Base-by-base conservation (phyloP, 1,140 invertebrate genomes). In the Ceratitis capitata region DNA sequence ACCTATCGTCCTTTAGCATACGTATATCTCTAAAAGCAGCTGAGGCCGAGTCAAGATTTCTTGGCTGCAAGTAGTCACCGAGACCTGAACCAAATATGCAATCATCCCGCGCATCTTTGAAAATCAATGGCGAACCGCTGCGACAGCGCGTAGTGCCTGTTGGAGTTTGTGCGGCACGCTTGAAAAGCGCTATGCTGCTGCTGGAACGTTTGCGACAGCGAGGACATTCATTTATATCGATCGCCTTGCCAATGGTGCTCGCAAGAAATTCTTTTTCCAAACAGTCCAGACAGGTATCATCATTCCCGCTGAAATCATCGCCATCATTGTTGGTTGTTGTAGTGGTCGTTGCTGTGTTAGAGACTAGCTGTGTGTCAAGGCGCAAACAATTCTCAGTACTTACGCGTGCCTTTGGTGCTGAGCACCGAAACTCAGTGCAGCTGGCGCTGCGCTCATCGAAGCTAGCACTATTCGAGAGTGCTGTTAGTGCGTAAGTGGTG, bases 211-310 rank as follows among this genome's bases (percentile, higher is more conserved):
- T 87, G 26, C 74, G 83, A 74, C 90, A 91, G 49, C 91, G 90
- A 19, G 87, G 32, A 61, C 90, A 91, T 32, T 87, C 89, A 51
- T 84, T 87, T 10, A 87, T 53, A 39, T 91, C 90, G 16, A 91
- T 35, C 0, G 86, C 88, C 42, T 91, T 91, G 32, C 90, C 90
- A 49, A 91, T 91, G 14, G 89, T 91, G 49, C 90, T 91, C 26
- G 89, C 89, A 47, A 91, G 53, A 82, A 91, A 91, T 84, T 91
- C 90, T 49, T 91, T 91, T 78, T 91, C 90, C 82, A 91, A 88
- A 51, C 90, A 91, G 56, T 91, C 90, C 51, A 91, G 83, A 49
- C 90, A 91, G n/a, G 88, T 90, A 9, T 91, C 90, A 61, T 91
- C 90, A 9, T 86, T 88, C 19, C 16, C 35, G 74, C 82, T 86